A percentile compares a stretch with the other conserved stretches of the same genome.
Evolutionary conservation across 2,888 invertebrate species (phyloP).

Genomic region (Drosophila aldrichi): DNA sequence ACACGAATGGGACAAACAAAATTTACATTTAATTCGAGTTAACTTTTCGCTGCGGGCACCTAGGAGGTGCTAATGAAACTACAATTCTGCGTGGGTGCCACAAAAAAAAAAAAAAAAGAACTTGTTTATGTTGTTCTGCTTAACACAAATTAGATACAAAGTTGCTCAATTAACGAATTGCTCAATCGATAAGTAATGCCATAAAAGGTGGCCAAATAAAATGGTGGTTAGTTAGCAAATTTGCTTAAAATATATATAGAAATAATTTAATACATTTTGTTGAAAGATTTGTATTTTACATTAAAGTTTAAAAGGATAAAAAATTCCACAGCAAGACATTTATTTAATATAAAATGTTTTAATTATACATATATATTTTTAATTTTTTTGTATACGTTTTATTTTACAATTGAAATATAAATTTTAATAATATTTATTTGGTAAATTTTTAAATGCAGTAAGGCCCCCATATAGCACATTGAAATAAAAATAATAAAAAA

Average conservation of each 20-base stretch:
- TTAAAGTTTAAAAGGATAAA: neutral
- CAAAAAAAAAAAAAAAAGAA: too few relatives aligned
- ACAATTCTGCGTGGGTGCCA: constrained; percentile 27
- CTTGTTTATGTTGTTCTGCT: constrained; percentile 3
- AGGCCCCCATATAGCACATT: neutral
- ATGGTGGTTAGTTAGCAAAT: too few relatives aligned
- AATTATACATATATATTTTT: too few relatives aligned
- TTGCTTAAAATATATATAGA: too few relatives aligned
- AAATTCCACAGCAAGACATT: neutral
- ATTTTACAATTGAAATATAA: too few relatives aligned
- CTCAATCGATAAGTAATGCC: neutral
- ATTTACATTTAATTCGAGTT: constrained; percentile 71
- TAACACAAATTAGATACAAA: constrained; percentile 1
- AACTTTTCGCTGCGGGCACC: constrained; percentile 37
- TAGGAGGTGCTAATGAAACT: constrained; percentile 59
- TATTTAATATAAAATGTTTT: too few relatives aligned
- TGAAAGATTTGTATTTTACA: too few relatives aligned
- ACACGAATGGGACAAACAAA: constrained; percentile 8
- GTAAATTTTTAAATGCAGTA: too few relatives aligned
- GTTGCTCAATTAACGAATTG: constrained; percentile 21
- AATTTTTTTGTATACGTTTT: too few relatives aligned
- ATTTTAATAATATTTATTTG: too few relatives aligned
- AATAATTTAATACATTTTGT: too few relatives aligned
- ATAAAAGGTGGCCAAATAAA: neutral
- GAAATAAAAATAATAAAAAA: neutral